These are phyloP conservation scores for Thermophis baileyi DNA, from an alignment of 2,113 vertebrate species.

Conservation along the genomic window DNA sequence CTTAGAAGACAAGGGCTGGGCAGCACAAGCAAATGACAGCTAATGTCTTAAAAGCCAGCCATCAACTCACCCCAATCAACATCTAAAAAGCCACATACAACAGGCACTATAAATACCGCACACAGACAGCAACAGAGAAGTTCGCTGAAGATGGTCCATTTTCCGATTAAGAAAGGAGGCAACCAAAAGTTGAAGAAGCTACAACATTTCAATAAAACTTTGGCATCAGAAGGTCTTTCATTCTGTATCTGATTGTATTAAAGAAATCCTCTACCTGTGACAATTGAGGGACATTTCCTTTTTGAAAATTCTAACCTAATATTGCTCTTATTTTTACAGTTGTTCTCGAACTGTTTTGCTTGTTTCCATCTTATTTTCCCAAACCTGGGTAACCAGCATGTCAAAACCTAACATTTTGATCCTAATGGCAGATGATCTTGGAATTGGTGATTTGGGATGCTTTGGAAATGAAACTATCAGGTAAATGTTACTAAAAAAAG, in stretches of 20 bases:
- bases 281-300: not conserved
- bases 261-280: not conserved
- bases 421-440: conserved; percentile 82
- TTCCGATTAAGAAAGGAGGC: not conserved
- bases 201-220: not conserved
- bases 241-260: not conserved
- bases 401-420: conserved; percentile 79
- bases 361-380: conserved; percentile 32
- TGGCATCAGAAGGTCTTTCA: not conserved
- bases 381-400: not conserved
- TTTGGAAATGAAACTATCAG: conserved; percentile 84
- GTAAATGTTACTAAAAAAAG: conserved; percentile 31
- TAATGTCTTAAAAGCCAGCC: too few relatives aligned
- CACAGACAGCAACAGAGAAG: not conserved
- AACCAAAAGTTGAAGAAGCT: not conserved
- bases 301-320: not conserved
- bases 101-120: not conserved
- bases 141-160: not conserved
- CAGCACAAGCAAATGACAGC: too few relatives aligned
- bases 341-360: not conserved
- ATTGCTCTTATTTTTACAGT: conserved; percentile 23
- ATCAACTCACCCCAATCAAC: not conserved
- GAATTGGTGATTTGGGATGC: conserved; percentile 84
- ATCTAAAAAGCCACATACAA: not conserved
- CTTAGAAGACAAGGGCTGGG: too few relatives aligned